Evolutionary conservation across 2,113 vertebrate species (phyloP).

Genomic region (Peromyscus californicus): DNA sequence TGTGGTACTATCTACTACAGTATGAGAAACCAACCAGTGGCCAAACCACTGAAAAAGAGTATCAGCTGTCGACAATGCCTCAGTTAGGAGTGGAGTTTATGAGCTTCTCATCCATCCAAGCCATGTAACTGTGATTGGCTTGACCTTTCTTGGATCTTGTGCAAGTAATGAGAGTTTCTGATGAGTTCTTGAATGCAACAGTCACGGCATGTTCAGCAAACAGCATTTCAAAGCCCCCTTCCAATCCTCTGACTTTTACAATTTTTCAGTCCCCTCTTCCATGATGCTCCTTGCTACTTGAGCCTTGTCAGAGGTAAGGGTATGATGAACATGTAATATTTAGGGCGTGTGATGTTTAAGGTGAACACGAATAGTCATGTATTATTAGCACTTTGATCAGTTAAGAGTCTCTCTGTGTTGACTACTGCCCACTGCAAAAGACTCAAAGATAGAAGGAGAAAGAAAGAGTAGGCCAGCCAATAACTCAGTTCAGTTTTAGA

Average conservation of each 20-base stretch:
- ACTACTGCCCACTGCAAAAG: not conserved
- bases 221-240: too few species aligned
- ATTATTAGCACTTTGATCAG: not conserved
- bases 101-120: not conserved
- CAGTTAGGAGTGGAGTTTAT: not conserved
- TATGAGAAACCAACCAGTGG: too few species aligned
- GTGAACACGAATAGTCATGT: not conserved
- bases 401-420: not conserved
- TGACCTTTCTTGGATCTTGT: not conserved
- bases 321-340: too few species aligned
- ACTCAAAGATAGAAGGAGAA: not conserved
- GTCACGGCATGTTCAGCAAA: not conserved
- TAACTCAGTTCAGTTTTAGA: not conserved
- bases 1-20: too few species aligned
- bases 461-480: not conserved
- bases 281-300: too few species aligned
- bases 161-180: not conserved
- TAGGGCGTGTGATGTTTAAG: not conserved
- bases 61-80: not conserved
- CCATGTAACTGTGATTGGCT: not conserved
- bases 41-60: not conserved
- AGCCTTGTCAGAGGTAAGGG: too few species aligned
- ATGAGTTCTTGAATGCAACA: not conserved
- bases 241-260: too few species aligned
- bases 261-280: too few species aligned